Base-by-base conservation (phyloP, 2,113 vertebrate genomes). In the Vulpes ferrilata region DNA sequence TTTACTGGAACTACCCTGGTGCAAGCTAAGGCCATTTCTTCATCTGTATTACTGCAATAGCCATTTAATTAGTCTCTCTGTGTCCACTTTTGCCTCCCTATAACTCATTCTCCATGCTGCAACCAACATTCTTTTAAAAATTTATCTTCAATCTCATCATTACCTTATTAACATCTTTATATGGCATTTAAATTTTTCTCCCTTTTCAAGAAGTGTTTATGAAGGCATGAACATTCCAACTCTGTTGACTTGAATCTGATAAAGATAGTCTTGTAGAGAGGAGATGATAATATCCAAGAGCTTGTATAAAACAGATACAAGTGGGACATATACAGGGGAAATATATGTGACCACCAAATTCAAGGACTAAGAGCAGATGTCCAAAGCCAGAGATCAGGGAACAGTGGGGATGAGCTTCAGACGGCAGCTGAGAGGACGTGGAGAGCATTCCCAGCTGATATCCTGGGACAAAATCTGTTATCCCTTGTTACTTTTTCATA, bases 31-130 rank as follows among this genome's bases (percentile, higher is more conserved):
- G 62, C 7, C 25, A 59, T 19, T 35, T 59, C 51, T 88, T 95
- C 62, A 89, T 32, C 30, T 25, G 62, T 1, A 22, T 71, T 81
- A 30, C 11, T 55, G 3, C 2, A 48, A 32, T 69, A 15, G 38
- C 15, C 25, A 62, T 88, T 80, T 91, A 88, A 88, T 69, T 93
- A 86, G 48, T 86, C 74, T 96, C 80, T 93, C 55, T 95, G 76
- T 84, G 51, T 62, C 57, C 20, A 62, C 23, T 27, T 48, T 65
- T 93, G 22, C 55, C 38, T 96, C 2, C 60, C 60, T 79, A 25
- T 7, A 65, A 83, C 55, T n/a, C 74, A 55, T 73, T 90, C 84
- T 82, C 38, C n/a, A 57, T 69, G 57, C 23, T 76, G 53, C 27
- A 80, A 86, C 38, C 48, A 85, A 95, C 92, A 74, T 73, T 35